phyloP scores from a whole-genome alignment of 2,113 vertebrate species.

The Perca schrenkii region DNA sequence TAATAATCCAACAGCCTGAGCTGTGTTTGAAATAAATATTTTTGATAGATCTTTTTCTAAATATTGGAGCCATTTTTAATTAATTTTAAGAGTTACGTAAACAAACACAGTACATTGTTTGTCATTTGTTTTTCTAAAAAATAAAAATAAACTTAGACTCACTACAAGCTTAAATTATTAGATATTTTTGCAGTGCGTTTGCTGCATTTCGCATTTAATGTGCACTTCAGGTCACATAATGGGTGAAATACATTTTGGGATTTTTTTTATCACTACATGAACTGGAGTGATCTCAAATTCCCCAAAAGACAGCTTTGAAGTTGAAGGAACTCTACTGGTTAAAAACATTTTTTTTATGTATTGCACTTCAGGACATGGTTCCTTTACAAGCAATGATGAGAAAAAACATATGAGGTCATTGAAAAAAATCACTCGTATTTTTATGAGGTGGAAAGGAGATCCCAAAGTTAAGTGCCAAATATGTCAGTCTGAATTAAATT shows the following conservation, averaged over 20 bases:
- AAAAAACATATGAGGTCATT: not conserved
- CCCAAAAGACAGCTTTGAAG: slow-evolving; percentile 29
- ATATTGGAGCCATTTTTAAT: not conserved
- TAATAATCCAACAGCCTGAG: slow-evolving; percentile 10
- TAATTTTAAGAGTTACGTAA: not conserved
- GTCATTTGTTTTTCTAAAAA: too few relatives aligned
- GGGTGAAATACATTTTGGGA: not conserved
- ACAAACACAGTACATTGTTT: too few relatives aligned
- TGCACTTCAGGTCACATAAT: not conserved
- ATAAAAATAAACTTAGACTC: too few relatives aligned
- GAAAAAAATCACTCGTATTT: not conserved
- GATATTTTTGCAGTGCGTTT: not conserved
- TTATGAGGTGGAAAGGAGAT: not conserved
- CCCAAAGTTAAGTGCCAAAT: not conserved
- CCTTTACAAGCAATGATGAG: not conserved
- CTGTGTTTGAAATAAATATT: not conserved
- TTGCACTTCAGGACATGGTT: not conserved
- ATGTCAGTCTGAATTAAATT: not conserved
- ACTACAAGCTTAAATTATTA: not conserved
- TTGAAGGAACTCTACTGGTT: slow-evolving; percentile 18
- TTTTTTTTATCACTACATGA: slow-evolving; percentile 5
- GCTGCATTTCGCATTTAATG: not conserved
- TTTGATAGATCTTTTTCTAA: too few relatives aligned
- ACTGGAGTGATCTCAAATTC: slow-evolving; percentile 4
- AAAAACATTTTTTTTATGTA: slow-evolving; percentile 1